phyloP scores from a whole-genome alignment of 1,140 invertebrate species.

The Hypothenemus hampei region DNA sequence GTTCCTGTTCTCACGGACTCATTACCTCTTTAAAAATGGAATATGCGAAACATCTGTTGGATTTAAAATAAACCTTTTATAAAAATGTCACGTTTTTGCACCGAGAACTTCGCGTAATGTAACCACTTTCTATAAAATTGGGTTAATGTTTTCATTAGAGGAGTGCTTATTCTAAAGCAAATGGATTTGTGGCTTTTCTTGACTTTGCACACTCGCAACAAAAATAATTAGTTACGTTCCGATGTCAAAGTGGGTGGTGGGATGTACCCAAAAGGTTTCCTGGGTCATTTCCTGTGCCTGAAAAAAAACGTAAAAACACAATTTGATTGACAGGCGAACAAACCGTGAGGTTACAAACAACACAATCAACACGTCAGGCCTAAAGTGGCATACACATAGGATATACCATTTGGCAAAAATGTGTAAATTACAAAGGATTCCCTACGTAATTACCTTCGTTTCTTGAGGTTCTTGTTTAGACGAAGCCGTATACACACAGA shows the following conservation, averaged over 20 bases:
- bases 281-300: slow-evolving; percentile 37
- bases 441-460: slow-evolving; percentile 16
- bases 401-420: slow-evolving; percentile 15
- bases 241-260: not conserved
- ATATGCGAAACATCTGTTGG: slow-evolving; percentile 38
- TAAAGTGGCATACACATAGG: slow-evolving; percentile 8
- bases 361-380: slow-evolving; percentile 20
- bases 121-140: slow-evolving; percentile 20
- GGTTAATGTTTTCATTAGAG: slow-evolving; percentile 16
- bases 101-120: slow-evolving; percentile 1
- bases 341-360: slow-evolving; percentile 22
- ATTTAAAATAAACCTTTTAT: slow-evolving; percentile 35
- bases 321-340: slow-evolving; percentile 34
- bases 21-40: slow-evolving; percentile 37
- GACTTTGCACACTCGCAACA: too few species aligned
- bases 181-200: not conserved
- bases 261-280: slow-evolving; percentile 28
- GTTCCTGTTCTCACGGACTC: slow-evolving; percentile 39
- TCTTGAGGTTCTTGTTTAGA: not conserved
- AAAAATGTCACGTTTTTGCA: slow-evolving; percentile 35
- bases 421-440: slow-evolving; percentile 28
- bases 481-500: not conserved
- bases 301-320: slow-evolving; percentile 36
- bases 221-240: too few species aligned
- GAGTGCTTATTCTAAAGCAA: not conserved